These are phyloP conservation scores for Mylabris sibirica DNA, from an alignment of 2,888 invertebrate species.

Conservation along the genomic window DNA sequence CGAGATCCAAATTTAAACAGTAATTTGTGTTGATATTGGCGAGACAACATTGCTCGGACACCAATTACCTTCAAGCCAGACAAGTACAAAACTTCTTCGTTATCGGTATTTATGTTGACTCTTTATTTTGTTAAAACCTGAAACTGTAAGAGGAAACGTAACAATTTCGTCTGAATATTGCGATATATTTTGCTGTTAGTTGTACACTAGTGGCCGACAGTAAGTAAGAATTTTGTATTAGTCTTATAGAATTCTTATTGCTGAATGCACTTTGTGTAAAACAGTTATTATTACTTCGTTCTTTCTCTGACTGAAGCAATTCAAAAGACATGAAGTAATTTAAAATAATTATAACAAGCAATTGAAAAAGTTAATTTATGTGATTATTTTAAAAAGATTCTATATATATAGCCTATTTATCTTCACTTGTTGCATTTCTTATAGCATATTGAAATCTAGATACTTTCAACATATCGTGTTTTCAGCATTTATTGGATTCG, in stretches of 20 bases:
- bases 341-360: neutral
- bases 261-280: constrained; percentile 32
- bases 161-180: constrained; percentile 31
- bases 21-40: constrained; percentile 32
- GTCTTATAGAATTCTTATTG: constrained; percentile 32
- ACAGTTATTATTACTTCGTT: constrained; percentile 24
- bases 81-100: constrained; percentile 32
- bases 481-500: constrained; percentile 7
- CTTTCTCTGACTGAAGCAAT: neutral
- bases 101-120: constrained; percentile 33
- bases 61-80: constrained; percentile 32
- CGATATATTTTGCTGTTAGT: constrained; percentile 33
- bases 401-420: constrained; percentile 21
- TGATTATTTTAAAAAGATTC: constrained; percentile 22
- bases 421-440: constrained; percentile 29
- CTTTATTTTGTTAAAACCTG: constrained; percentile 31
- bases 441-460: constrained; percentile 7
- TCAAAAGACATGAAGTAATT: neutral
- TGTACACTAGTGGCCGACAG: constrained; percentile 29
- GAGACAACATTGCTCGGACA: constrained; percentile 26
- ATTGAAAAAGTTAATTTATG: constrained; percentile 15
- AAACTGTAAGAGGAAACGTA: constrained; percentile 32
- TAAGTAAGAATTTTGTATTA: constrained; percentile 31
- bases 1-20: constrained; percentile 33
- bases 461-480: constrained; percentile 16